Percentiles rank a stretch among this genome's conserved stretches.
These are phyloP conservation scores for Octodonta nipae DNA, from an alignment of 2,888 invertebrate genomes.

Conservation along the genomic window DNA sequence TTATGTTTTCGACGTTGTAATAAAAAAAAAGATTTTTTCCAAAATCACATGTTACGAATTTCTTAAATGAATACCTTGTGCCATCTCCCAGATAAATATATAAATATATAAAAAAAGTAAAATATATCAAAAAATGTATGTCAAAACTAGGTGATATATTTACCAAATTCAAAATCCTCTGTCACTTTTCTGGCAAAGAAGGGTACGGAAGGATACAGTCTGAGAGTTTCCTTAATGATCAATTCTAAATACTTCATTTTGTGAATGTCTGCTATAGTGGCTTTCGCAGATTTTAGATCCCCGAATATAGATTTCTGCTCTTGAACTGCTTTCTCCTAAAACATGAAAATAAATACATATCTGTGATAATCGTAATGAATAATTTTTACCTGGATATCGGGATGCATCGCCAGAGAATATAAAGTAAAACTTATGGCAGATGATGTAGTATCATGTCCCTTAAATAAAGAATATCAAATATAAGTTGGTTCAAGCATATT, in stretches of 20 bases:
- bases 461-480: too few species aligned
- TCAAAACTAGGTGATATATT: too few species aligned
- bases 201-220: constrained; percentile 43
- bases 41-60: too few species aligned
- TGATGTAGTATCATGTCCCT: constrained; percentile 40
- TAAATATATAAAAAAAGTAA: too few species aligned
- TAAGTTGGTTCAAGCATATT: too few species aligned
- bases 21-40: too few species aligned
- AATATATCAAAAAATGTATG: too few species aligned
- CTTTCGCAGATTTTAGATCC: constrained; percentile 14
- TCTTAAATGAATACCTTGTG: too few species aligned
- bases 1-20: too few species aligned
- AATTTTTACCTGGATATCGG: constrained; percentile 33
- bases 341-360: neutral
- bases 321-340: constrained; percentile 29
- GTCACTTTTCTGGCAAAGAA: constrained; percentile 34
- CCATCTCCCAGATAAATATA: too few species aligned
- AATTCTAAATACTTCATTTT: constrained; percentile 43
- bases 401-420: constrained; percentile 34
- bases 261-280: constrained; percentile 32
- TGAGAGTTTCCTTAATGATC: constrained; percentile 41
- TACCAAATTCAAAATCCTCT: constrained; percentile 23
- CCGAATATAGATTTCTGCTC: constrained; percentile 32
- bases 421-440: constrained; percentile 36
- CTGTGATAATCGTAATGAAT: too few species aligned